These are phyloP conservation scores for Agrenia bidenticulata DNA, from an alignment of 2,888 invertebrate species.

Conservation along the genomic window DNA sequence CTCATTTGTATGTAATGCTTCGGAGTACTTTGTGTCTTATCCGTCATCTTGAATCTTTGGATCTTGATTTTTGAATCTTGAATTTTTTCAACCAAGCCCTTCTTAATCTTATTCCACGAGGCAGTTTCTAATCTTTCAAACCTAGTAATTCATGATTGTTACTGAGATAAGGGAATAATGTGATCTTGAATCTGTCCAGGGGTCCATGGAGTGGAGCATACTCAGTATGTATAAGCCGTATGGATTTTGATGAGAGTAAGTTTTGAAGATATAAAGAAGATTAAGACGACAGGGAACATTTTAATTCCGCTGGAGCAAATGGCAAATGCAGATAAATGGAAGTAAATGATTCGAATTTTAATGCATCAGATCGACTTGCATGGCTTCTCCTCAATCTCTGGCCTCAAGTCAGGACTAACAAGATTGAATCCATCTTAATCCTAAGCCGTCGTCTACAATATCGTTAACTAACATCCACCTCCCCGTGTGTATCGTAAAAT, in stretches of 20 bases:
- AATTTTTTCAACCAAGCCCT: not conserved
- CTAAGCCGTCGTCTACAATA: not conserved
- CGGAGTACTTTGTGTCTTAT: not conserved
- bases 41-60: not conserved
- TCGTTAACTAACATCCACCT: not conserved
- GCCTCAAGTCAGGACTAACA: no score
- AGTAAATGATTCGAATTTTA: slow-evolving; percentile 10
- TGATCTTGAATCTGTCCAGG: slow-evolving; percentile 43
- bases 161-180: slow-evolving; percentile 23
- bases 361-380: slow-evolving; percentile 17
- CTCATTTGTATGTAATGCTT: not conserved
- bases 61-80: not conserved
- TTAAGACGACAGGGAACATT: slow-evolving; percentile 28
- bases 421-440: not conserved
- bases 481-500: not conserved
- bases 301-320: slow-evolving; percentile 19
- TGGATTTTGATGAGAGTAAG: not conserved
- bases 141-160: slow-evolving; percentile 19
- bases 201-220: slow-evolving; percentile 15
- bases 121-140: not conserved
- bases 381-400: not conserved
- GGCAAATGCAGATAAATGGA: not conserved
- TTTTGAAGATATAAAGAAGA: slow-evolving; percentile 5
- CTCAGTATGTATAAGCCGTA: not conserved
- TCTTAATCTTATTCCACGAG: slow-evolving; percentile 9